Conservation (phyloP, 2,797 vertebrate genomes). For the Vireo griseus region DNA sequence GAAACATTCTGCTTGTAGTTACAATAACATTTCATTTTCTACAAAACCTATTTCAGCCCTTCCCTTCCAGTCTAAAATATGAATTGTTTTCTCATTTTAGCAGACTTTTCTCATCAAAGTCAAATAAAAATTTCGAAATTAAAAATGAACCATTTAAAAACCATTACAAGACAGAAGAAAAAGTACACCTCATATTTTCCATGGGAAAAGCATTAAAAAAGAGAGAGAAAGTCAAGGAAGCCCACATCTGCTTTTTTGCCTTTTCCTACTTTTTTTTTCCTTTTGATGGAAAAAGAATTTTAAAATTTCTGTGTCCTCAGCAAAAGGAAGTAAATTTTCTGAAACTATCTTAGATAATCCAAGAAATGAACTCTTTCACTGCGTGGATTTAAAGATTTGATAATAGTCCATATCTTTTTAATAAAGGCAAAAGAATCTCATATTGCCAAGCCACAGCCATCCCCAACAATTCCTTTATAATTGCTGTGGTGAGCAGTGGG, state of each 20-base stretch:
- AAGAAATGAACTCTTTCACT: not conserved
- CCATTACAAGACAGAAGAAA: not conserved
- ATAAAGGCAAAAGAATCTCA: not conserved
- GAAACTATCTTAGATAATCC: not conserved
- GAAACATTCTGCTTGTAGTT: not conserved
- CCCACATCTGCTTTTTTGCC: rapidly evolving
- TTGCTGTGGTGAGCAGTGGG: not conserved
- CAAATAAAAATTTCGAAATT: not conserved
- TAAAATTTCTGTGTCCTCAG: not conserved
- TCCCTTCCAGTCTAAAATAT: not conserved
- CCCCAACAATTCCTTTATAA: not conserved
- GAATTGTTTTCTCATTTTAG: not conserved
- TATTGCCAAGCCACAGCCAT: not conserved
- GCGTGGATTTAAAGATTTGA: not conserved
- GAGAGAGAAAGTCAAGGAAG: not conserved
- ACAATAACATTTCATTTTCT: not conserved
- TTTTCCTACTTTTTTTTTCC: no score
- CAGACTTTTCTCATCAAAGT: not conserved
- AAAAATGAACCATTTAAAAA: not conserved
- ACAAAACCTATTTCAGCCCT: not conserved
- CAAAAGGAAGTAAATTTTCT: not conserved
- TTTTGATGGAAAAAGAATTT: not conserved
- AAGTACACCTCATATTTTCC: not conserved
- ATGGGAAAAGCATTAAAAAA: not conserved
- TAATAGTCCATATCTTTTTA: not conserved